Evolutionary conservation across 1,140 invertebrate genomes (phyloP).

Genomic region (Aphelinus certus): DNA sequence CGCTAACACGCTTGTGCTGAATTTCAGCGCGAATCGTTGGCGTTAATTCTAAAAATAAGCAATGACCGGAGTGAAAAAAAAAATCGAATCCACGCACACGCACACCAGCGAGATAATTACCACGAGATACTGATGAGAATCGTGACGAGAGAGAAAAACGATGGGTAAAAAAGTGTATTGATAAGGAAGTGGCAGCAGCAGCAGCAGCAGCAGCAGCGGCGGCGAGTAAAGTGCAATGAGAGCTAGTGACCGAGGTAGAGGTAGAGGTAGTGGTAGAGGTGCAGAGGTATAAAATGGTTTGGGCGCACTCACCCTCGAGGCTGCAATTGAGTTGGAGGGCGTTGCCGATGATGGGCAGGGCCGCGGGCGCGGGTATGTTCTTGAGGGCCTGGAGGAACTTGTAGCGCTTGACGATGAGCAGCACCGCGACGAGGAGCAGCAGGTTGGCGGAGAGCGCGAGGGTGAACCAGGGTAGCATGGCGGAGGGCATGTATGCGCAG

Average conservation of each 20-base stretch:
- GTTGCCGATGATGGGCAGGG: slow-evolving; percentile 57
- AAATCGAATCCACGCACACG: too few relatives aligned
- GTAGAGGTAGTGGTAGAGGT: background rate
- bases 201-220: background rate
- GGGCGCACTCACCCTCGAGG: slow-evolving; percentile 51
- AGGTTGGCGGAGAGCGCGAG: slow-evolving; percentile 40
- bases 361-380: slow-evolving; percentile 53
- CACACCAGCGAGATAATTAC: too few relatives aligned
- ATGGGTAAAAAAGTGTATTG: background rate
- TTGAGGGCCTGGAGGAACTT: slow-evolving; percentile 51
- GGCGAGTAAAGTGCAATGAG: background rate
- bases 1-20: too few relatives aligned
- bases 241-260: background rate
- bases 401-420: slow-evolving; percentile 42
- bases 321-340: slow-evolving; percentile 53
- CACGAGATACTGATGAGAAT: background rate
- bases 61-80: too few relatives aligned
- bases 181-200: background rate
- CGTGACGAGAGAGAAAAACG: background rate
- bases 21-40: too few relatives aligned
- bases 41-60: too few relatives aligned
- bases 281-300: background rate
- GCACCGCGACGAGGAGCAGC: slow-evolving; percentile 28
- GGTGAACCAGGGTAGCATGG: slow-evolving; percentile 43
- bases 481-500: background rate